Evolutionary conservation across 1,140 invertebrate genomes (phyloP).

Genomic region (Bombus impatiens): DNA sequence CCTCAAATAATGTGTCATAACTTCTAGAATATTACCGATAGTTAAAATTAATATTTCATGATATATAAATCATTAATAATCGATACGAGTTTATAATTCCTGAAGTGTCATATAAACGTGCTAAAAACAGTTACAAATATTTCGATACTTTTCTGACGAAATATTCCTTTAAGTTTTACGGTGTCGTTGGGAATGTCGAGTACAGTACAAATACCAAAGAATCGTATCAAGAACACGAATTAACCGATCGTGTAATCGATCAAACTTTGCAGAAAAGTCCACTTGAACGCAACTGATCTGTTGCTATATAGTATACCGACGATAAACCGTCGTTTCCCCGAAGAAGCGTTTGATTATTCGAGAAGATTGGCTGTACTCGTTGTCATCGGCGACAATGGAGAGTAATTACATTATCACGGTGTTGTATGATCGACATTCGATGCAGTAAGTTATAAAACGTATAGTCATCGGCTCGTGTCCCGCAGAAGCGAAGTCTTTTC

Average conservation of each 20-base stretch:
- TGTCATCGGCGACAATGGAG: constrained; percentile 38
- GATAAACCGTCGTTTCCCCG: neutral
- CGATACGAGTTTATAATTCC: too few relatives aligned
- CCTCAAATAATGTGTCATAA: too few relatives aligned
- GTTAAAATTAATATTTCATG: too few relatives aligned
- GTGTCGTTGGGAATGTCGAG: too few relatives aligned
- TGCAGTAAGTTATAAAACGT: constrained; percentile 36
- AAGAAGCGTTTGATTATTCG: constrained; percentile 23
- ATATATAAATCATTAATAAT: too few relatives aligned
- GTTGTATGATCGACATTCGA: constrained; percentile 45
- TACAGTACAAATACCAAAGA: too few relatives aligned
- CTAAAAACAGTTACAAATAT: too few relatives aligned
- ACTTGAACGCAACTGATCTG: constrained; percentile 20
- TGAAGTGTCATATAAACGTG: too few relatives aligned
- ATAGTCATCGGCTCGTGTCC: constrained; percentile 49
- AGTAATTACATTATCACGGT: constrained; percentile 54
- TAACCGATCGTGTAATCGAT: neutral
- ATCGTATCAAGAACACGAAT: neutral
- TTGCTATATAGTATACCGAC: neutral
- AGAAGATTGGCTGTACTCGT: neutral
- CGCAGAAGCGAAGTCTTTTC: constrained; percentile 37
- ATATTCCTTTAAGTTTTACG: too few relatives aligned
- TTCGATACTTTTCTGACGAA: too few relatives aligned
- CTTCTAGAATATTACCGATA: too few relatives aligned
- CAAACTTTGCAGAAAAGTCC: neutral